phyloP scores from a whole-genome alignment of 2,888 invertebrate genomes.

The Drosophila bunnanda region DNA sequence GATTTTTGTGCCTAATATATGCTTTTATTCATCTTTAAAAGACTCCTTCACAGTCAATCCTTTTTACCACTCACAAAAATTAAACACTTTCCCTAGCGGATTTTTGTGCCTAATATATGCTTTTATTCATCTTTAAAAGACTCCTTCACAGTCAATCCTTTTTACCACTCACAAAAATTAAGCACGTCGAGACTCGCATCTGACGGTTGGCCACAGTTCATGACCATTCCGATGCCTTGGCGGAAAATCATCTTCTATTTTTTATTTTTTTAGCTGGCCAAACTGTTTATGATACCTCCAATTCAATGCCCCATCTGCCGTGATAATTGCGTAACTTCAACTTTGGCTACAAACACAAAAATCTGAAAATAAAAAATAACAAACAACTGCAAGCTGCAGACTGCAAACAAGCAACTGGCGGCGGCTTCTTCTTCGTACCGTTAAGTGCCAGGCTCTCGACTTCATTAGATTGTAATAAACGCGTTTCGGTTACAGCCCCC shows the following conservation, averaged over 20 bases:
- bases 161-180: constrained; percentile 9
- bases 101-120: neutral
- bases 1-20: no score
- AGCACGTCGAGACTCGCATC: constrained; percentile 3
- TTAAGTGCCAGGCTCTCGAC: constrained; percentile 79
- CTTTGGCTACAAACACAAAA: constrained; percentile 14
- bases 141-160: constrained; percentile 2
- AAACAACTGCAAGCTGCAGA: constrained; percentile 23
- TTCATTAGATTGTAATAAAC: constrained; percentile 81
- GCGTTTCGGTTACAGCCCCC: constrained; percentile 73
- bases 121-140: neutral
- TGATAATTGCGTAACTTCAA: constrained; percentile 47
- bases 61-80: constrained; percentile 9
- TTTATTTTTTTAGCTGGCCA: constrained; percentile 20
- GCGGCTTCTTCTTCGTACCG: constrained; percentile 51
- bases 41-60: neutral
- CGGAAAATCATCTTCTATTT: constrained; percentile 21
- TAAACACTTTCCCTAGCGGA: neutral
- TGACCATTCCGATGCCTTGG: constrained; percentile 24
- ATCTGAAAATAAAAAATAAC: constrained; percentile 14
- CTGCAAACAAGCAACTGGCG: constrained; percentile 44
- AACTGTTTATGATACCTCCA: constrained; percentile 38
- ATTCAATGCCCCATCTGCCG: constrained; percentile 35
- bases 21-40: neutral
- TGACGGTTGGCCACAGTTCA: constrained; percentile 16